Evolutionary conservation across 1,140 invertebrate genomes (phyloP), one percentile per base, ranked within the genome.

Genomic region (Danaus plexippus): DNA sequence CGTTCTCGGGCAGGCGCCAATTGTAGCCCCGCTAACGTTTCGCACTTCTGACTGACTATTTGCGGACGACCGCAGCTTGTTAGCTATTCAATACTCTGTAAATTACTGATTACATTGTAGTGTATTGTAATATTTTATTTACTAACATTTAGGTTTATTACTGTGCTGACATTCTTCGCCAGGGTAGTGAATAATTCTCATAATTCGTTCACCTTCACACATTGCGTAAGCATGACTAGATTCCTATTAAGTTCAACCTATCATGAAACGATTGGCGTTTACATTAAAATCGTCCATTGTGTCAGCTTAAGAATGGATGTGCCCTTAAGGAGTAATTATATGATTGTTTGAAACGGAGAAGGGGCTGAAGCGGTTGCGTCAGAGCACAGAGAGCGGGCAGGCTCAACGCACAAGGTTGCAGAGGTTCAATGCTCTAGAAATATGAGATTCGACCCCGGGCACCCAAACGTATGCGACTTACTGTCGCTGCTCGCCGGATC

Each of bases 341-440:
- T 64, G 69, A 78, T 79, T 66, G 68, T 69, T 62, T 65, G 71
- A 60, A 73, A 71, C 66, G 68, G 80, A 82, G 83, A 84, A 81
- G 78, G 82, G 80, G 80, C 82, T 82, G 78, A 62, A 70, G 68
- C 54, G 64, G 73, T 86, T 83, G 80, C 79, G 78, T 80, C 78
- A 86, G 75, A 73, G 71, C 63, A 64, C 78, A 62, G 80, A 83
- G 80, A 86, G 80, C 77, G 83, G 81, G 66, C 74, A 73, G 75
- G 52, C 83, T 84, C 83, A 85, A 86, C 80, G 83, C 77, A 83
- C 83, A 86, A 86, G 83, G 83, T 86, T 86, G 83, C 77, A 76
- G 75, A 80, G 81, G 81, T 86, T 86, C 83, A 86, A 86, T 83
- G 81, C 80, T 85, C 83, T 86, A 86, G 83, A 83, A 86, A 85